Conservation (phyloP, 2,797 vertebrate species). For the Champsocephalus esox region DNA sequence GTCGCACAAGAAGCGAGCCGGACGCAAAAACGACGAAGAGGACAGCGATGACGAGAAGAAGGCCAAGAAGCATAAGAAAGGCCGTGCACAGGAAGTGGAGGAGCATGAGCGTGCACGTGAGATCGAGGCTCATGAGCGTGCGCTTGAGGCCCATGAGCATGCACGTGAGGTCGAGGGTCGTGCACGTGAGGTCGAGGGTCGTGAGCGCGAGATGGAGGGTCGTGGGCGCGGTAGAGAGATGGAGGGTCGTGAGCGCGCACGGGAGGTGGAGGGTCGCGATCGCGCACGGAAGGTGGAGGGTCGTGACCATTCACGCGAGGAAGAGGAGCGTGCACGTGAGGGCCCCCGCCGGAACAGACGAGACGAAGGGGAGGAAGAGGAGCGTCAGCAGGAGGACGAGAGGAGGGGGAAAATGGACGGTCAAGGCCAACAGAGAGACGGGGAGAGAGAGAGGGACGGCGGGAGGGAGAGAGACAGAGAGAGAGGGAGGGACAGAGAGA, state of each 20-base stretch:
- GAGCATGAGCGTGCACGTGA: background rate
- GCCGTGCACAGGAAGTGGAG: constrained; percentile 9
- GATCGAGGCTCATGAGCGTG: constrained; percentile 10
- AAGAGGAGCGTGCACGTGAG: constrained; percentile 17
- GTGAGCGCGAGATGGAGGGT: background rate
- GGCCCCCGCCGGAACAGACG: constrained; percentile 23
- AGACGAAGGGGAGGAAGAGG: constrained; percentile 39
- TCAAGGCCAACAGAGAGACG: constrained; percentile 51
- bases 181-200: constrained; percentile 11
- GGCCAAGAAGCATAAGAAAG: constrained; percentile 36
- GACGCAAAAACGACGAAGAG: constrained; percentile 6
- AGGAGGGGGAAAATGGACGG: constrained; percentile 47
- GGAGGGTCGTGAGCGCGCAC: background rate
- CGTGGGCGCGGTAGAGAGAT: constrained; percentile 2
- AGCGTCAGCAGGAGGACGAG: constrained; percentile 21
- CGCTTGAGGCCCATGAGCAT: constrained; percentile 1
- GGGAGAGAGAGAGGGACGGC: constrained; percentile 21
- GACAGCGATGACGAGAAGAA: constrained; percentile 20
- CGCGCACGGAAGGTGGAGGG: background rate
- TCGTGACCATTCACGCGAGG: background rate
- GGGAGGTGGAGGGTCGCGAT: background rate
- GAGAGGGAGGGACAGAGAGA: constrained; percentile 58
- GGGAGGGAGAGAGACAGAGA: constrained; percentile 16
- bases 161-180: background rate
- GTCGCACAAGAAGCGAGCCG: constrained; percentile 36